Evolutionary conservation across 2,797 vertebrate genomes (phyloP).

Genomic region (Alectoris magna): DNA sequence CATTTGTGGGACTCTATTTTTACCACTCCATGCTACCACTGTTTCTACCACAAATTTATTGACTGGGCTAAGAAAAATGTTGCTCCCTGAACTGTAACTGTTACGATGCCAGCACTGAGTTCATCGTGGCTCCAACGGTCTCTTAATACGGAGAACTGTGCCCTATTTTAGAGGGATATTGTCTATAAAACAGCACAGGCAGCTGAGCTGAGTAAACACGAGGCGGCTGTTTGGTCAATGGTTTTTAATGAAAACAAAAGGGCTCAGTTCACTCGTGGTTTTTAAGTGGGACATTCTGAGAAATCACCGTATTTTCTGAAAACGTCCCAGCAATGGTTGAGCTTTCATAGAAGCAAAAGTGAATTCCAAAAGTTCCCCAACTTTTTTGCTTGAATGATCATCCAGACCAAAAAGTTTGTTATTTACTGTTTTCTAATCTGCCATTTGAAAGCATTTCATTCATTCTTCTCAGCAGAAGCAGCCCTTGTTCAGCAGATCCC

Average conservation of each 20-base stretch:
- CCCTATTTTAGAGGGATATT: neutral
- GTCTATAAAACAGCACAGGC: neutral
- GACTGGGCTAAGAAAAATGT: neutral
- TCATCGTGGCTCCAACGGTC: neutral
- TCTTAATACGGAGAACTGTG: neutral
- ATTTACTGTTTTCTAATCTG: neutral
- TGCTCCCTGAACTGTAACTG: neutral
- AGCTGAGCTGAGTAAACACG: neutral
- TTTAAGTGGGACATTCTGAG: neutral
- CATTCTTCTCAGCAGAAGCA: neutral
- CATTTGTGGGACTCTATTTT: conserved; percentile 33
- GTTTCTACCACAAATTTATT: conserved; percentile 38
- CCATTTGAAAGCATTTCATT: neutral
- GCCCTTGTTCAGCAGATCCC: rapidly evolving
- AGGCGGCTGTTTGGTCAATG: neutral
- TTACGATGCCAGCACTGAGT: conserved; percentile 22
- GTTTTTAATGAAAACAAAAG: neutral
- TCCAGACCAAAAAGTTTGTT: neutral
- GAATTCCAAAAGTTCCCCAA: neutral
- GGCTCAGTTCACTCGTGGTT: neutral
- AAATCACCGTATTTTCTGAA: neutral
- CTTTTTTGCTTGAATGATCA: neutral
- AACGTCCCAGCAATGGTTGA: neutral
- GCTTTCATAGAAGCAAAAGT: neutral
- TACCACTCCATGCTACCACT: neutral